Base-by-base conservation (phyloP, 64 coral and sea anemone species). In the Platygyra sinensis region DNA sequence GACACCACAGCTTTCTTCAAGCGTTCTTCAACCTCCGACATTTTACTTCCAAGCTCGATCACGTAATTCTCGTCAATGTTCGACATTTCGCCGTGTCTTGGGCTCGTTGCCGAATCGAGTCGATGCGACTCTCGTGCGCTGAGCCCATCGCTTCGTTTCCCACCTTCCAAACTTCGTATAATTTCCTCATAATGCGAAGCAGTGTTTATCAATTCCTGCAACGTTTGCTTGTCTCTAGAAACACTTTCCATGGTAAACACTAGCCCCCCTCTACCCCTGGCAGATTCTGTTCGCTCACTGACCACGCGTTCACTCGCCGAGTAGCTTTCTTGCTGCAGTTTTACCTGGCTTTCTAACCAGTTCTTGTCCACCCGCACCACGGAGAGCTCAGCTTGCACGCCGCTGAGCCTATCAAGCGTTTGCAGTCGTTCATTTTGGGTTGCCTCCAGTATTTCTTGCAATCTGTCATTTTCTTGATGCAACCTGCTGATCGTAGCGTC, bases 1-100 rank as follows among this genome's bases (percentile, higher is more conserved):
- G 95, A 97, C 24, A 97, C 49, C 2, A 97, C 95, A 24, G 95
- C 95, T 64, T 97, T 97, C 4, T 89, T 86, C 3, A 97, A 63
- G 24, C 95, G 77, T 62, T 97, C 95, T 72, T 97, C 95, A 51
- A 97, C 92, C 72, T 94, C 95, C 1, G 91, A 69, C 91, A 97
- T 97, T 87, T 94, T 97, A 71, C 69, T 90, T 13, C 95, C 95
- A 7, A 97, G 87, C 24, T 97, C 72, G 4, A 76, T 60, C 72
- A 88, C 72, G 52, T 75, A 88, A 75, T 59, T 88, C 52, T 88
- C 74, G 31, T 88, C 74, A 75, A 75, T 46, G 50, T 69, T 33
- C 51, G 86, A 88, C 3, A 29, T 25, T 75, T 60, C 72, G 30
- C 72, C 74, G 2, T 64, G 72, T 50, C 32, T 20, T 11, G 72